Conservation (phyloP, 2,113 vertebrate species). For the Capricornis sumatraensis region DNA sequence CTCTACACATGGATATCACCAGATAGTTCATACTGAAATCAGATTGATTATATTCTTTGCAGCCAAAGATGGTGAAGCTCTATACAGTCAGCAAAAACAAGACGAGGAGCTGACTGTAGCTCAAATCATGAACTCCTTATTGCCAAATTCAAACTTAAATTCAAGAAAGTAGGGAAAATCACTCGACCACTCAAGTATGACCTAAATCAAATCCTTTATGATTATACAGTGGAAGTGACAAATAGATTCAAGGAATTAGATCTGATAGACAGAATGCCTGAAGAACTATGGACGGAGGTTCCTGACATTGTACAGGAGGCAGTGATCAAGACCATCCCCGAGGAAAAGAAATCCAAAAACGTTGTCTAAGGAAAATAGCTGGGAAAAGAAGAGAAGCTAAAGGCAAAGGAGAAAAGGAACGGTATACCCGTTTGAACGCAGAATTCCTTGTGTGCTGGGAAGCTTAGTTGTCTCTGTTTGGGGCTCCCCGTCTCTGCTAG, state of each 20-base stretch:
- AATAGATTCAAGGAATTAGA: neutral
- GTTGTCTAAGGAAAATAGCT: neutral
- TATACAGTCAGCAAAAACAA: neutral
- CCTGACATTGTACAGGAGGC: neutral
- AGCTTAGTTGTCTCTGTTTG: neutral
- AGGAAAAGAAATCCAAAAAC: neutral
- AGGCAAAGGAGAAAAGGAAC: neutral
- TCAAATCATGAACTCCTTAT: neutral
- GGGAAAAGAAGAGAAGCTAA: neutral
- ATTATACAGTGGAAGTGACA: neutral
- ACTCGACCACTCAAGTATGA: neutral
- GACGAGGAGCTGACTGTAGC: neutral
- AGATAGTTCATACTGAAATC: neutral
- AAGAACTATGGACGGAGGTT: neutral
- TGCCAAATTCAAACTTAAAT: neutral
- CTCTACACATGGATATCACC: neutral
- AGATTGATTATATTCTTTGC: neutral
- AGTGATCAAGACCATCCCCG: neutral
- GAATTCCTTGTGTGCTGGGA: neutral
- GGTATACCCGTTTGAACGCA: neutral
- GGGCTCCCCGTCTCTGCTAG: neutral
- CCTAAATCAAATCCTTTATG: neutral
- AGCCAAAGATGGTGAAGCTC: neutral
- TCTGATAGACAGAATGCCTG: neutral
- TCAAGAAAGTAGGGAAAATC: neutral